Evolutionary conservation across 2,113 vertebrate genomes (phyloP).

Genomic region (Cyprinus carpio): DNA sequence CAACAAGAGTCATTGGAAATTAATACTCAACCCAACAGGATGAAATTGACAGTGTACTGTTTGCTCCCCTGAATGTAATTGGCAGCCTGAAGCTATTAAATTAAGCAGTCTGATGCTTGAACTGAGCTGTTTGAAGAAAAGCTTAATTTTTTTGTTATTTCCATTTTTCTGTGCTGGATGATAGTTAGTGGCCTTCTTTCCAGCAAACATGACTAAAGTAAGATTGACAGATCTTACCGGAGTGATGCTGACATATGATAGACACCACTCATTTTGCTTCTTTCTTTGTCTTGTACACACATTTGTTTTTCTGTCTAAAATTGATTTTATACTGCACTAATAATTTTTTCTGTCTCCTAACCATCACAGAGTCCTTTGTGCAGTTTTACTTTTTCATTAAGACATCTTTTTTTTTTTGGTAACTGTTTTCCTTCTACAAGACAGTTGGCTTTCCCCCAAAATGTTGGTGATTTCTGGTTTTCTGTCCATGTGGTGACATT

Average conservation of each 20-base stretch:
- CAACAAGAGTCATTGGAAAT: conserved; percentile 56
- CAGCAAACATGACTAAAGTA: conserved; percentile 23
- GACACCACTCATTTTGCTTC: background rate
- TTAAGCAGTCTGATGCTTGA: conserved; percentile 52
- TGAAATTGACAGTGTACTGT: conserved; percentile 56
- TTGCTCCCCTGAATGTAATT: conserved; percentile 47
- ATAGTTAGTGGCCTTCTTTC: conserved; percentile 19
- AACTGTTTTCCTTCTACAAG: background rate
- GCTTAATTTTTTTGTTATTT: conserved; percentile 43
- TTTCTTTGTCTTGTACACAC: background rate
- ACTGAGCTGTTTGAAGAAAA: conserved; percentile 48
- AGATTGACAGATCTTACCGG: conserved; percentile 11
- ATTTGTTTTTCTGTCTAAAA: background rate
- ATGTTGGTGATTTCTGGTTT: background rate
- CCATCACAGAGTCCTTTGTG: background rate
- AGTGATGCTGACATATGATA: background rate
- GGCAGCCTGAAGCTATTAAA: conserved; percentile 50
- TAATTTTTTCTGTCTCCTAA: background rate
- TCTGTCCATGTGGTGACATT: background rate
- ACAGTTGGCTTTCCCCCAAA: background rate
- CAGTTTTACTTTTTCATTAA: background rate
- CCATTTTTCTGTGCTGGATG: conserved; percentile 17
- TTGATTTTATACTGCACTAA: background rate
- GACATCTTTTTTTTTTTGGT: background rate
- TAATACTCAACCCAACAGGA: conserved; percentile 49